Percentiles rank a stretch among this genome's conserved stretches.
phyloP scores from a whole-genome alignment of 1,140 invertebrate genomes.

The Hycleus phaleratus region DNA sequence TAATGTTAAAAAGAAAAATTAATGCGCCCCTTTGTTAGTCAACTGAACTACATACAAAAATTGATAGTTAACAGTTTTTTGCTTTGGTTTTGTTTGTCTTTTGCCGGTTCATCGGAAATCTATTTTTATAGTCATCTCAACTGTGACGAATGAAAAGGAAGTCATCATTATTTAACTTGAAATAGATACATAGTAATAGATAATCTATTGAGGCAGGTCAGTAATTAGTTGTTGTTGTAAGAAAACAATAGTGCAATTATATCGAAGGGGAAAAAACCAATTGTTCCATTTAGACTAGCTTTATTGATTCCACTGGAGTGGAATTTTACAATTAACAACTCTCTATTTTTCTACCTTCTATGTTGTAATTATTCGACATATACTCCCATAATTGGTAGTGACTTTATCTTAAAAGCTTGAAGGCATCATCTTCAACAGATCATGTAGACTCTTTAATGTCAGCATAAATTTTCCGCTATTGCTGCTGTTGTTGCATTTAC shows the following conservation, averaged over 20 bases:
- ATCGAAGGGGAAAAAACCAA: no score
- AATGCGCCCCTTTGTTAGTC: no score
- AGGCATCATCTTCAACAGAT: not conserved
- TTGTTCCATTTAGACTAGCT: no score
- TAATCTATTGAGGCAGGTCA: constrained; percentile 13
- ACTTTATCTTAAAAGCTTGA: constrained; percentile 2
- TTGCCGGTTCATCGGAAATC: not conserved
- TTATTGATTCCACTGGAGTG: no score
- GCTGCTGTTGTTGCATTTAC: not conserved
- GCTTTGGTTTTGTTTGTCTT: no score
- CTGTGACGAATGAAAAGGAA: constrained; percentile 14
- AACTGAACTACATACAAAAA: no score
- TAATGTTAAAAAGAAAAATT: no score
- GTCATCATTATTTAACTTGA: constrained; percentile 5
- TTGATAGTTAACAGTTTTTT: no score
- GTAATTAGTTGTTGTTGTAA: constrained; percentile 4
- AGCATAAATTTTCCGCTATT: constrained; percentile 9
- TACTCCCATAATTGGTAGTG: constrained; percentile 1
- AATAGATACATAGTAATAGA: constrained; percentile 9
- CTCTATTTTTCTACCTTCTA: no score
- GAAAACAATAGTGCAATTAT: constrained; percentile 12
- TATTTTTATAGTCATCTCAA: constrained; percentile 8
- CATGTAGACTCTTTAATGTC: not conserved
- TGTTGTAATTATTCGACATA: no score
- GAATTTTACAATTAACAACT: no score